phyloP scores from a whole-genome alignment of 2,797 vertebrate genomes.

The Pampus argenteus region DNA sequence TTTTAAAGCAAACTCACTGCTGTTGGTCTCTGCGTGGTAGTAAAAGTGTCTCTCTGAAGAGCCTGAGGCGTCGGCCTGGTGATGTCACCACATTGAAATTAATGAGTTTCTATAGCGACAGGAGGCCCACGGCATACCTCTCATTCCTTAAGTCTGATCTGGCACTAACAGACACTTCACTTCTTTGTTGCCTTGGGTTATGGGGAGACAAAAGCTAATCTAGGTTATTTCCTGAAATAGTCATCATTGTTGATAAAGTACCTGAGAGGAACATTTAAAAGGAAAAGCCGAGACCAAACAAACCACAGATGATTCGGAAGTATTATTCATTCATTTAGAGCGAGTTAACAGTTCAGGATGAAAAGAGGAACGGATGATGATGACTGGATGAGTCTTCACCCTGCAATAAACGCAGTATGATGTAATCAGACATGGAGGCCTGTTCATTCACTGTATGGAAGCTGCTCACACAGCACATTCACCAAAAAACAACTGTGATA shows the following conservation, averaged over 20 bases:
- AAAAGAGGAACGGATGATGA: slow-evolving; percentile 6
- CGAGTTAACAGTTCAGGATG: not conserved
- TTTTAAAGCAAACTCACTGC: not conserved
- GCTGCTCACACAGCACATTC: not conserved
- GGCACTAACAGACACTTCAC: slow-evolving; percentile 29
- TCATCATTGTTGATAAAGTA: slow-evolving; percentile 11
- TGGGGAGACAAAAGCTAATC: slow-evolving; percentile 43
- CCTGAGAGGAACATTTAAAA: not conserved
- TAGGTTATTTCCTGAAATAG: slow-evolving; percentile 19
- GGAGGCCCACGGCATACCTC: slow-evolving; percentile 63
- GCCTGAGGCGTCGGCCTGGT: slow-evolving; percentile 48
- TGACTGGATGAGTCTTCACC: not conserved
- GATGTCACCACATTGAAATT: slow-evolving; percentile 60
- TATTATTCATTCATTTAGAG: slow-evolving; percentile 1
- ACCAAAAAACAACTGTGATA: not conserved
- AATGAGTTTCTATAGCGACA: slow-evolving; percentile 51
- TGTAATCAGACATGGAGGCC: not conserved
- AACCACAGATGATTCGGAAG: not conserved
- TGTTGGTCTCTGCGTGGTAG: slow-evolving; percentile 16
- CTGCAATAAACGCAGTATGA: not conserved
- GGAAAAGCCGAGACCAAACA: slow-evolving; percentile 22
- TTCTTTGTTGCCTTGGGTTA: slow-evolving; percentile 51
- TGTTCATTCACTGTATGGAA: not conserved
- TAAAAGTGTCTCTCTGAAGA: slow-evolving; percentile 48
- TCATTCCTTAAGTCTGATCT: slow-evolving; percentile 64